Percentiles rank a stretch among this genome's conserved stretches.
Conservation (phyloP, 2,888 invertebrate genomes). For the Temnothorax ravouxi region DNA sequence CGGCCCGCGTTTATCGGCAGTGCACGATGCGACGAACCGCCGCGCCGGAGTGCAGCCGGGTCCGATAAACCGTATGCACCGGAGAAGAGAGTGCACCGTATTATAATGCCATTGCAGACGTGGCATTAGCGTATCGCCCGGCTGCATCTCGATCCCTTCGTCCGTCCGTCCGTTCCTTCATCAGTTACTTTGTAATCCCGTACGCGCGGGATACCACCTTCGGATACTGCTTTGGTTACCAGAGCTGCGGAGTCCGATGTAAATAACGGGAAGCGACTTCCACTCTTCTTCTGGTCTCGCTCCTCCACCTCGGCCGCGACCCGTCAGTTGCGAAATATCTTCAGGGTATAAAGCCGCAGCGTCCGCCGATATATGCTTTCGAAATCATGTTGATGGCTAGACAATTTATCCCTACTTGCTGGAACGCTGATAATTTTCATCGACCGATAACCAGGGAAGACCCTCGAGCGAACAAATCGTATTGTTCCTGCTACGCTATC, state of each 20-base stretch:
- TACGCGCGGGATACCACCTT: conserved; percentile 72
- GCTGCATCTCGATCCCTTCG: conserved; percentile 74
- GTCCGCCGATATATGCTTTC: conserved; percentile 36
- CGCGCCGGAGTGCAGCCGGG: conserved; percentile 33
- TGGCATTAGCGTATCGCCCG: conserved; percentile 80
- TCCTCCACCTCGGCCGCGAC: conserved; percentile 37
- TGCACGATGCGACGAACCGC: conserved; percentile 10
- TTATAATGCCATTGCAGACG: conserved; percentile 79
- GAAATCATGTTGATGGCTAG: conserved; percentile 47
- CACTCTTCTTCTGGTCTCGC: conserved; percentile 21
- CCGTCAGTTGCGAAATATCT: conserved; percentile 56
- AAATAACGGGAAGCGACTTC: conserved; percentile 66
- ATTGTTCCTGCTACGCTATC: conserved; percentile 43
- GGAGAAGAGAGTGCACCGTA: conserved; percentile 68
- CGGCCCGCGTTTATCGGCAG: conserved; percentile 65
- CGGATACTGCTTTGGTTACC: conserved; percentile 52
- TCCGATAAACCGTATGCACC: conserved; percentile 62
- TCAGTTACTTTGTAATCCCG: conserved; percentile 72
- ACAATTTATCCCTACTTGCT: conserved; percentile 44
- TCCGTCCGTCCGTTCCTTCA: conserved; percentile 74
- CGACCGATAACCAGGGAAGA: conserved; percentile 26
- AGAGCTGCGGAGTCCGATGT: conserved; percentile 68
- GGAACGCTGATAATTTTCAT: conserved; percentile 48
- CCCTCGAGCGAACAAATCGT: conserved; percentile 42
- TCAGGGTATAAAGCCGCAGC: conserved; percentile 32